phyloP scores from a whole-genome alignment of 2,888 invertebrate species.

The Noctua pronuba region DNA sequence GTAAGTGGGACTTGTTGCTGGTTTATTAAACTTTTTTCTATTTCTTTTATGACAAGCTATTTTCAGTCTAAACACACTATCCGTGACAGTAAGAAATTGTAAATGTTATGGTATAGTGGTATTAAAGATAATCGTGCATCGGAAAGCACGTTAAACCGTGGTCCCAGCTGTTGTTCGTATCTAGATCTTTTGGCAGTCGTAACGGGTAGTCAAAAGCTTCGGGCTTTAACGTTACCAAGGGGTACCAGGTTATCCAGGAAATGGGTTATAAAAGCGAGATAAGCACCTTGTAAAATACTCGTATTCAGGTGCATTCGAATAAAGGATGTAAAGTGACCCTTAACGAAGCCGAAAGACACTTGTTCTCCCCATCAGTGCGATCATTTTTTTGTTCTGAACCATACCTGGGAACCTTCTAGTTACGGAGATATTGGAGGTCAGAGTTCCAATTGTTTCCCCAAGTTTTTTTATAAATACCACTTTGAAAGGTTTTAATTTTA shows the following conservation, averaged over 20 bases:
- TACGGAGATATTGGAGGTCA: no score
- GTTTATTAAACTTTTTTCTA: background rate
- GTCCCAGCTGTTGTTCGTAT: background rate
- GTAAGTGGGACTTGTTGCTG: slow-evolving; percentile 7
- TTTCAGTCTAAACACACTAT: background rate
- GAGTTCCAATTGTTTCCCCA: no score
- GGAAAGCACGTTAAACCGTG: background rate
- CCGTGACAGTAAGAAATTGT: background rate
- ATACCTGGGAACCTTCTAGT: no score
- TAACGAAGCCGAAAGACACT: no score
- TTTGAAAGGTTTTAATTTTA: no score
- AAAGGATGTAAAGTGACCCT: no score
- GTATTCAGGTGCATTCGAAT: background rate
- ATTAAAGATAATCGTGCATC: background rate
- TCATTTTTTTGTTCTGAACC: no score
- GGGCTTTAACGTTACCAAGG: background rate
- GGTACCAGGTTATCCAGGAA: background rate
- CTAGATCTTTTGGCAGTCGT: background rate
- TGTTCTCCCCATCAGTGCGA: no score
- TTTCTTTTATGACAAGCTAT: background rate
- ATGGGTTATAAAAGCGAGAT: background rate
- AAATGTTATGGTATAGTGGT: background rate
- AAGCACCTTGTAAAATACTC: background rate
- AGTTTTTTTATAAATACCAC: no score
- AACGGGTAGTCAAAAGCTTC: background rate